Evolutionary conservation across 2,113 vertebrate species (phyloP).

Genomic region (Passerina amoena): DNA sequence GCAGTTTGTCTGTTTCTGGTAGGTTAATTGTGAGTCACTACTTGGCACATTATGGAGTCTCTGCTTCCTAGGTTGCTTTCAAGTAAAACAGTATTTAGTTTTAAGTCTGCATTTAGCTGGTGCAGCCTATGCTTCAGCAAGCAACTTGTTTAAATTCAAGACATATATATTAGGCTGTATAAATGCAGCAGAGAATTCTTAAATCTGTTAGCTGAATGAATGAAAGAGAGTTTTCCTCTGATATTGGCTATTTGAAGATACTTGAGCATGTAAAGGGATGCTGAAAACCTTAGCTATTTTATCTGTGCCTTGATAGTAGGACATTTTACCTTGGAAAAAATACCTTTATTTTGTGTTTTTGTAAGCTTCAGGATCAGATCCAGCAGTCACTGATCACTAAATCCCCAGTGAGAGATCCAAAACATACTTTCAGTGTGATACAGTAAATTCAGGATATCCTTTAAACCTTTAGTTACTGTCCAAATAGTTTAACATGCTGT

Average conservation of each 20-base stretch:
- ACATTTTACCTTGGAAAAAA: background rate
- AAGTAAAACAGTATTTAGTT: background rate
- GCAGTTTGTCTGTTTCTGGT: constrained; percentile 63
- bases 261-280: background rate
- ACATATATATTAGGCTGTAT: background rate
- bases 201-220: background rate
- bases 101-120: background rate
- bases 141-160: background rate
- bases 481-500: background rate
- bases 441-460: background rate
- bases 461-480: background rate
- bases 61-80: background rate
- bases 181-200: background rate
- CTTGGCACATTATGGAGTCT: background rate
- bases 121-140: background rate
- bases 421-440: background rate
- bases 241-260: background rate
- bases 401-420: background rate
- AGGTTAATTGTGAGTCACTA: background rate
- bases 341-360: background rate
- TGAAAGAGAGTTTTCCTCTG: background rate
- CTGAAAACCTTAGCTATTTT: background rate
- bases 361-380: background rate
- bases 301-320: background rate
- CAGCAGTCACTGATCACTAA: background rate